phyloP scores from a whole-genome alignment of 53 echinoderm and acorn worm species.

The Hippasteria phrygiana region DNA sequence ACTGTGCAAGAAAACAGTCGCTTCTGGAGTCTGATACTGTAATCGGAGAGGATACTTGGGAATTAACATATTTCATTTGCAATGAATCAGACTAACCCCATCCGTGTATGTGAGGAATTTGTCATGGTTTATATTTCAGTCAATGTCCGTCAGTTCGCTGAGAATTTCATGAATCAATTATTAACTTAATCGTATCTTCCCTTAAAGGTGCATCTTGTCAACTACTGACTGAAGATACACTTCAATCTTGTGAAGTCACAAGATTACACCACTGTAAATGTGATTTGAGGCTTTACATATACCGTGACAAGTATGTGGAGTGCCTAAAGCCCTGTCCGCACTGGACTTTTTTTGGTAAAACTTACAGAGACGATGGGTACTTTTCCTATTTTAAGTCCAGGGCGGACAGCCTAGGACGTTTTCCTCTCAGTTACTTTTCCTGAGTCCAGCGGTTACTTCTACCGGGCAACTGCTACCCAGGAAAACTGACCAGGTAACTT shows the following conservation, averaged over 20 bases:
- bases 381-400: too few relatives aligned
- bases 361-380: too few relatives aligned
- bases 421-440: too few relatives aligned
- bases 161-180: slow-evolving; percentile 11
- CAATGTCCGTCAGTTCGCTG: not conserved
- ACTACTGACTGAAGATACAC: not conserved
- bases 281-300: too few relatives aligned
- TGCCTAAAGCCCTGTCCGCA: too few relatives aligned
- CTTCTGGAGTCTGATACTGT: not conserved
- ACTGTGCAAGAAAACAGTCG: not conserved
- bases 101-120: slow-evolving; percentile 18
- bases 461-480: too few relatives aligned
- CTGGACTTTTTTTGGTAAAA: too few relatives aligned
- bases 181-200: not conserved
- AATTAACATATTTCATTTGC: not conserved
- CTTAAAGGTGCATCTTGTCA: not conserved
- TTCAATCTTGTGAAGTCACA: not conserved
- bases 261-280: not conserved
- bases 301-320: too few relatives aligned
- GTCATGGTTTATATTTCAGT: slow-evolving; percentile 1
- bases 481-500: too few relatives aligned
- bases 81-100: slow-evolving; percentile 13
- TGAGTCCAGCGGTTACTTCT: too few relatives aligned
- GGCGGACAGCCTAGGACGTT: too few relatives aligned
- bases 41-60: not conserved